A percentile compares a stretch with the other conserved stretches of the same genome.
Evolutionary conservation across 2,888 invertebrate species (phyloP).

Genomic region (Sinelater perroti): DNA sequence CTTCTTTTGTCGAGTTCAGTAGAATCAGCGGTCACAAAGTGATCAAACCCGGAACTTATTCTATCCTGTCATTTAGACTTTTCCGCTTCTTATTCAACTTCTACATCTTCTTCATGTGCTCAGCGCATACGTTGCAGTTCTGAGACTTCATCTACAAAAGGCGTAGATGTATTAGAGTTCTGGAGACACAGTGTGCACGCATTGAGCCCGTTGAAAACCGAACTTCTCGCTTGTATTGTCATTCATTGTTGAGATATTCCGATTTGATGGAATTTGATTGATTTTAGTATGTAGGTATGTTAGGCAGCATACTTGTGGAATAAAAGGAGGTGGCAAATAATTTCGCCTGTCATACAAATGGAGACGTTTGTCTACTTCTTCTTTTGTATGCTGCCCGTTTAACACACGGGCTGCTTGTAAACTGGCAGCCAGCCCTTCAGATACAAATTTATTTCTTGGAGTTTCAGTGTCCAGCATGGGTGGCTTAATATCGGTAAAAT

Average conservation of each 20-base stretch:
- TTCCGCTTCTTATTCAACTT: constrained; percentile 74
- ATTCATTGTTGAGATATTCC: constrained; percentile 47
- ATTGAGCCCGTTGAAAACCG: too few species aligned
- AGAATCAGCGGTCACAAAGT: constrained; percentile 91
- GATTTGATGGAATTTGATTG: constrained; percentile 49
- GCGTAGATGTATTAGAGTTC: constrained; percentile 74
- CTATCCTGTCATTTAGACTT: constrained; percentile 93
- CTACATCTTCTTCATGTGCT: constrained; percentile 67
- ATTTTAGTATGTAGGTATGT: constrained; percentile 46
- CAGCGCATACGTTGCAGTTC: constrained; percentile 58
- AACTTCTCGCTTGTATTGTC: constrained; percentile 62
- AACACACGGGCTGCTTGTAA: constrained; percentile 83
- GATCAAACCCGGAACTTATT: constrained; percentile 92
- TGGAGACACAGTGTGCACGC: too few species aligned
- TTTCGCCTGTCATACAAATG: constrained; percentile 47
- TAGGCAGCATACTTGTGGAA: constrained; percentile 40
- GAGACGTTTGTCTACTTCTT: constrained; percentile 50
- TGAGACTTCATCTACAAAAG: constrained; percentile 68
- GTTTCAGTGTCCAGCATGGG: constrained; percentile 52
- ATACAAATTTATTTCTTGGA: constrained; percentile 57
- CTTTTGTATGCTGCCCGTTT: constrained; percentile 56
- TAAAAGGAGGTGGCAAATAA: constrained; percentile 47
- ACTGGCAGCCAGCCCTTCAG: constrained; percentile 82
- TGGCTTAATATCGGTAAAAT: constrained; percentile 71
- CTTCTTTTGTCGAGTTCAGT: constrained; percentile 89